Evolutionary conservation across 2,888 invertebrate species (phyloP).

Genomic region (Octonoba sinensis): DNA sequence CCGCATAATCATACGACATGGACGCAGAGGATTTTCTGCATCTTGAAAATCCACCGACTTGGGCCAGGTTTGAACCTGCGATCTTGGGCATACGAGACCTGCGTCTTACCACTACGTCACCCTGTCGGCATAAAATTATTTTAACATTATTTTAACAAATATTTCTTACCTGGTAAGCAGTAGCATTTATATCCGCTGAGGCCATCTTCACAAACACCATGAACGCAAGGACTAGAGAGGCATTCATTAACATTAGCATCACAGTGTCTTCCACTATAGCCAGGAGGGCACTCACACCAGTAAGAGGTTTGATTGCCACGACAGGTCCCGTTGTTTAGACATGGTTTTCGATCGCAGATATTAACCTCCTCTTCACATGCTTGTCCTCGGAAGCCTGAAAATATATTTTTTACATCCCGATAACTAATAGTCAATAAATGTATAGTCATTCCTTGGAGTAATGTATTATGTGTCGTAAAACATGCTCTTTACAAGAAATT

Average conservation of each 20-base stretch:
- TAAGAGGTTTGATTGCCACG: slow-evolving; percentile 68
- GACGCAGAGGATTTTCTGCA: no score
- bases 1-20: no score
- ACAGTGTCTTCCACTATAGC: slow-evolving; percentile 69
- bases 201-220: slow-evolving; percentile 70
- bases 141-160: no score
- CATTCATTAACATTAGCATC: slow-evolving; percentile 70
- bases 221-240: slow-evolving; percentile 68
- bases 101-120: no score
- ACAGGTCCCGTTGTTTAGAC: slow-evolving; percentile 68
- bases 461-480: no score
- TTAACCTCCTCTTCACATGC: slow-evolving; percentile 68
- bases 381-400: slow-evolving; percentile 67
- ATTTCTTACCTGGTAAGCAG: slow-evolving; percentile 69
- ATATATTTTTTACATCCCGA: background rate
- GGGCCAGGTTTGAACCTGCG: no score
- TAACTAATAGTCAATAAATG: no score
- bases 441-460: no score
- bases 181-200: slow-evolving; percentile 69
- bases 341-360: slow-evolving; percentile 68
- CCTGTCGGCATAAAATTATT: no score
- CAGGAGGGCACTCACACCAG: slow-evolving; percentile 68
- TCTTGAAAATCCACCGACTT: no score
- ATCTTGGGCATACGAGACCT: no score
- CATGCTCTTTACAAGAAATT: no score